Percentiles rank a stretch among this genome's conserved stretches.
phyloP scores from a whole-genome alignment of 2,797 vertebrate genomes.

The Syndactyla subalaris region DNA sequence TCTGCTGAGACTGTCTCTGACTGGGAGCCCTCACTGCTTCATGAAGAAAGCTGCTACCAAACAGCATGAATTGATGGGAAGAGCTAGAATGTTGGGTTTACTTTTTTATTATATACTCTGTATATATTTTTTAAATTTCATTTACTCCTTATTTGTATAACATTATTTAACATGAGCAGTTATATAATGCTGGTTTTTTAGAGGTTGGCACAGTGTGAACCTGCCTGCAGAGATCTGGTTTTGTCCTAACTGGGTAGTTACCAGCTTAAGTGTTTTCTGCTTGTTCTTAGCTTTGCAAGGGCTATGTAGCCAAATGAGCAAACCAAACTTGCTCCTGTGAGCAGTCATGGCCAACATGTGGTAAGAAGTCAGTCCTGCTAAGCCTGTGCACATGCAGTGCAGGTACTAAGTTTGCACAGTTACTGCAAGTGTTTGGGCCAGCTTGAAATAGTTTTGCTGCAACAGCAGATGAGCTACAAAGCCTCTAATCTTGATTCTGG shows the following conservation, averaged over 20 bases:
- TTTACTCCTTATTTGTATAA: background rate
- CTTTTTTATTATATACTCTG: background rate
- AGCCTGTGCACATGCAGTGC: background rate
- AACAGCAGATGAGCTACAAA: background rate
- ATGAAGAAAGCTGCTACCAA: background rate
- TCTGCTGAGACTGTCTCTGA: background rate
- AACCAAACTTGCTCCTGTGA: background rate
- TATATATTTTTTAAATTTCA: background rate
- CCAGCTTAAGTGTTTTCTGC: background rate
- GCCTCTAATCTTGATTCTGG: background rate
- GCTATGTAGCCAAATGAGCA: accelerated
- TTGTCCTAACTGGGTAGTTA: background rate
- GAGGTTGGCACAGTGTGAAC: background rate
- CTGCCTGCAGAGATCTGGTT: background rate
- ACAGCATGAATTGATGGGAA: background rate
- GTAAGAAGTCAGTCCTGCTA: background rate
- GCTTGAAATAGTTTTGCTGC: background rate
- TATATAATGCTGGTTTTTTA: background rate
- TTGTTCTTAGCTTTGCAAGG: background rate
- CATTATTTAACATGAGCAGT: background rate
- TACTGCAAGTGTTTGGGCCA: background rate
- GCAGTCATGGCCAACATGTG: accelerated
- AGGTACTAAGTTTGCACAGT: accelerated
- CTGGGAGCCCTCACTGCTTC: background rate
- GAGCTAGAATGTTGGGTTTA: background rate